A percentile compares a stretch with the other conserved stretches of the same genome.
These are phyloP conservation scores for Stictonetta naevosa DNA, from an alignment of 2,113 vertebrate genomes.

Conservation along the genomic window DNA sequence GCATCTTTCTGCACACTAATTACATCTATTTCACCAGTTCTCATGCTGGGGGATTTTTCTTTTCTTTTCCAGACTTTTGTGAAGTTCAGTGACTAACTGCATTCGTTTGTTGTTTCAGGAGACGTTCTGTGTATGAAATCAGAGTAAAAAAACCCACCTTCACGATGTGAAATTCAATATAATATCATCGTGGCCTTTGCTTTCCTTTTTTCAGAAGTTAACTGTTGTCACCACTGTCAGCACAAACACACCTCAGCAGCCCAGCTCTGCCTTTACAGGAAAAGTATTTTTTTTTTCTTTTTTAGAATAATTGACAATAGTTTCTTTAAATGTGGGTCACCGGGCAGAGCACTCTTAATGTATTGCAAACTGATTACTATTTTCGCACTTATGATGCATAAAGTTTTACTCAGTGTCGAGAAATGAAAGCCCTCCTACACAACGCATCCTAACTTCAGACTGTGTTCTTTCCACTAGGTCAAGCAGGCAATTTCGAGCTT, in stretches of 20 bases:
- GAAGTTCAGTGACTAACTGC: slow-evolving; percentile 3
- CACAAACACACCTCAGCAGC: slow-evolving; percentile 37
- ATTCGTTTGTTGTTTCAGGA: not conserved
- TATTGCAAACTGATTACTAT: slow-evolving; percentile 27
- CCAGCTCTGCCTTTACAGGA: slow-evolving; percentile 61
- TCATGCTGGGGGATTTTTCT: slow-evolving; percentile 26
- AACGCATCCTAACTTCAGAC: slow-evolving; percentile 49
- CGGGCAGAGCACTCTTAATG: slow-evolving; percentile 32
- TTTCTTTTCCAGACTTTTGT: slow-evolving; percentile 37
- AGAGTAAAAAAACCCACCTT: not conserved
- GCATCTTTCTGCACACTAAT: slow-evolving; percentile 26
- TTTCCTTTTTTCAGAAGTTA: slow-evolving; percentile 32
- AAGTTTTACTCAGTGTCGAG: slow-evolving; percentile 46
- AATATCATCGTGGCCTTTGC: slow-evolving; percentile 21
- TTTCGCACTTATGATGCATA: slow-evolving; percentile 54
- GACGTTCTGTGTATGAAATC: not conserved
- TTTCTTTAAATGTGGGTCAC: slow-evolving; percentile 69
- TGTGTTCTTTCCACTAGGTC: slow-evolving; percentile 59
- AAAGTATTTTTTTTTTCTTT: slow-evolving; percentile 20
- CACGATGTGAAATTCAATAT: slow-evolving; percentile 2
- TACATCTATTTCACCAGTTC: not conserved
- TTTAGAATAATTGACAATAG: slow-evolving; percentile 35
- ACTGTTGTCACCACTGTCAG: slow-evolving; percentile 1
- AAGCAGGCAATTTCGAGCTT: slow-evolving; percentile 31
- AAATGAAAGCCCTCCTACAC: slow-evolving; percentile 63